Evolutionary conservation across 2,113 vertebrate genomes (phyloP).

Genomic region (Pollachius pollachius): DNA sequence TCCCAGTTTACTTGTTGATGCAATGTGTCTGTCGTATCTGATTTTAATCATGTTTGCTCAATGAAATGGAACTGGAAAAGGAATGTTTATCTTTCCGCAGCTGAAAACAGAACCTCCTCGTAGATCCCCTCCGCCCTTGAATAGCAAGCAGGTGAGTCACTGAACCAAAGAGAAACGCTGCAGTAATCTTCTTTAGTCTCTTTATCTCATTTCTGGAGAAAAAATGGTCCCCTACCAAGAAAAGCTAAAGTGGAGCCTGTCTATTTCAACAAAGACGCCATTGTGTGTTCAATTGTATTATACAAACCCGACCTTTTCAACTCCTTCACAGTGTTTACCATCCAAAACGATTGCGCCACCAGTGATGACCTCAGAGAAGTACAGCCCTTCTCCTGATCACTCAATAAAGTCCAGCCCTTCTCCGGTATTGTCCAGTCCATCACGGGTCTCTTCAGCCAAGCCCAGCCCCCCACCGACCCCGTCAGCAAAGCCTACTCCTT

Average conservation of each 20-base stretch:
- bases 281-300: not conserved
- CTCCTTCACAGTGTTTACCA: constrained; percentile 20
- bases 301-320: not conserved
- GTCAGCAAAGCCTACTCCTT: not conserved
- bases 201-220: not conserved
- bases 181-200: not conserved
- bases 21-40: not conserved
- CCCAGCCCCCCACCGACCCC: constrained; percentile 34
- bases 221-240: not conserved
- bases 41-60: too few relatives aligned
- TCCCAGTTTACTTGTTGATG: not conserved
- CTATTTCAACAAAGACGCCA: not conserved
- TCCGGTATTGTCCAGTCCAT: constrained; percentile 30
- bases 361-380: too few relatives aligned
- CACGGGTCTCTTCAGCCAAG: not conserved
- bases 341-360: constrained; percentile 37
- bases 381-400: not conserved
- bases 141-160: constrained; percentile 58
- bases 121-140: constrained; percentile 54
- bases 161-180: not conserved
- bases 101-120: constrained; percentile 51
- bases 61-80: not conserved
- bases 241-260: not conserved
- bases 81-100: constrained; percentile 25
- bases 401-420: constrained; percentile 1